Evolutionary conservation across 1,140 invertebrate species (phyloP), one percentile per base, ranked within the genome.

Genomic region (Diabrotica undecimpunctata): DNA sequence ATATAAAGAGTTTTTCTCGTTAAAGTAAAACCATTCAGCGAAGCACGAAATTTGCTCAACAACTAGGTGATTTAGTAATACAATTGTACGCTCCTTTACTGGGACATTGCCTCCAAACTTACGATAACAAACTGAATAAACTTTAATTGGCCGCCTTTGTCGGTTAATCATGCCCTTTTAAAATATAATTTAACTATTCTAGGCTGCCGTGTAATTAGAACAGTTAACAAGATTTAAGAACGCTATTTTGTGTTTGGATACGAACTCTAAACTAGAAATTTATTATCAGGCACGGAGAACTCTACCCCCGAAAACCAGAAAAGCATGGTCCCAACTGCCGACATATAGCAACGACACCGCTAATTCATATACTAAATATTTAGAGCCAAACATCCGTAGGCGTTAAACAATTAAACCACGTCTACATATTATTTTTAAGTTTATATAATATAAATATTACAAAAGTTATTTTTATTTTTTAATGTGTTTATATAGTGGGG

Each of bases 71-170:
- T 54, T 54, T 54, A 54, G 10, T 54, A 13, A 13, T 54, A 54
- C 13, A 54, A 25, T 54, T 54, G 12, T 13, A 35, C 7, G n/a
- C 46, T 54, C 4, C 61, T 14, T 51, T 52, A 54, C 61, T 62
- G 51, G 25, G 37, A 37, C 59, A 58, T 46, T 71, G 64, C 70
- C 66, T 64, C 67, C 65, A 66, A 70, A 66, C 62, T 69, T 70
- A 69, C 71, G 71, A 74, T 74, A 74, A 70, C 68, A 66, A 73
- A 74, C 68, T 67, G 62, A 67, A 72, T 72, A 74, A 74, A 74
- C 67, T 74, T 74, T 73, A 74, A 74, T 74, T 74, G 69, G 71
- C 63, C 62, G 66, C 66, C 65, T 70, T 70, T 64, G 66, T 56
- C 65, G 62, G 66, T 70, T 68, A 66, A 67, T 68, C 64, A 66